Evolutionary conservation across 2,888 invertebrate genomes (phyloP).

Genomic region (Lottia scabra): DNA sequence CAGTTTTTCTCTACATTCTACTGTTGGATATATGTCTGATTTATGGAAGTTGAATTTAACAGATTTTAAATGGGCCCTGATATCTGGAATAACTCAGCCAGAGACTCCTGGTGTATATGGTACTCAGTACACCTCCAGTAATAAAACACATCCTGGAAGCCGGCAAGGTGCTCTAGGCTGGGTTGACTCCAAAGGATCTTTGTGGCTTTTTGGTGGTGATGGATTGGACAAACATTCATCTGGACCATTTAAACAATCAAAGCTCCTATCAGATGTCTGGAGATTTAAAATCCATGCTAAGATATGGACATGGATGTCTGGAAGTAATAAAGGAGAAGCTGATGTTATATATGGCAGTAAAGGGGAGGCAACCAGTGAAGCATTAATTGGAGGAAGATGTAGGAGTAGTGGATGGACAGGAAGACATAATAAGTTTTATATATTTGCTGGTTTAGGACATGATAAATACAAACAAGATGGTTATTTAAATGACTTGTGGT

Average conservation of each 20-base stretch:
- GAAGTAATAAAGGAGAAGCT: slow-evolving; percentile 37
- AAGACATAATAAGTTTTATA: slow-evolving; percentile 30
- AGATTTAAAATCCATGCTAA: slow-evolving; percentile 33
- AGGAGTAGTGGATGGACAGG: slow-evolving; percentile 37
- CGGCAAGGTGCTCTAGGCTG: slow-evolving; percentile 43
- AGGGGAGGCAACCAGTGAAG: slow-evolving; percentile 26
- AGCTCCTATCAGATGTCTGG: slow-evolving; percentile 52
- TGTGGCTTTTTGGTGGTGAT: slow-evolving; percentile 60
- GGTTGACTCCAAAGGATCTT: slow-evolving; percentile 38
- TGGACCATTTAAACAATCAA: slow-evolving; percentile 36
- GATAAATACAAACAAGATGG: slow-evolving; percentile 44
- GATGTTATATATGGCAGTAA: slow-evolving; percentile 34
- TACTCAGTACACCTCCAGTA: slow-evolving; percentile 13
- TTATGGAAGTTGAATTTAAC: slow-evolving; percentile 44
- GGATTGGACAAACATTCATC: slow-evolving; percentile 38
- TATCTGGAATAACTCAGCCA: slow-evolving; percentile 29
- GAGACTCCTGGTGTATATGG: slow-evolving; percentile 37
- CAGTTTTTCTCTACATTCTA: slow-evolving; percentile 36
- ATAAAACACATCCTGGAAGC: slow-evolving; percentile 41
- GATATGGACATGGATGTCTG: slow-evolving; percentile 54
- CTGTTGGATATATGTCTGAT: slow-evolving; percentile 46
- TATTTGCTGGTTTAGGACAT: slow-evolving; percentile 54
- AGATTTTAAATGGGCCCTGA: slow-evolving; percentile 39
- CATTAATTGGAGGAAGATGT: slow-evolving; percentile 43
- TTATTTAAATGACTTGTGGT: slow-evolving; percentile 52